Evolutionary conservation across 2,113 vertebrate species (phyloP), one percentile per base, ranked within the genome.

Genomic region (Rostratula benghalensis): DNA sequence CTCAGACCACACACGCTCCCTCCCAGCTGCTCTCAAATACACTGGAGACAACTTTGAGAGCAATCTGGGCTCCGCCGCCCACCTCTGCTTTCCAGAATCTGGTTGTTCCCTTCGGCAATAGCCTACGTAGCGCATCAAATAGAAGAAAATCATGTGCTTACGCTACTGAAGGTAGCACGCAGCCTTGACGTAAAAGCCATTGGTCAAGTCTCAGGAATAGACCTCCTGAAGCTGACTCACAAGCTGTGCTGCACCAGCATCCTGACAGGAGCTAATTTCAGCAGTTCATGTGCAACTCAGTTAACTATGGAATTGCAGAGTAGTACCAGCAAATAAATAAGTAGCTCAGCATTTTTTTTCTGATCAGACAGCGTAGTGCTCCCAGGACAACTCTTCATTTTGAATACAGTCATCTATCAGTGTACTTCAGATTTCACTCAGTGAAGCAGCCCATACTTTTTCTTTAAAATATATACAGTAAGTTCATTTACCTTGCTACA

Each of bases 71-170:
- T 35, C 67, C 15, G 0, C 73, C 1, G 1, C 41, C 59, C 63
- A 54, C 30, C 65, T 68, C 83, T 64, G 54, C 60, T 68, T 71
- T 33, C 71, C 85, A 81, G 35, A 41, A 51, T 12, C 64, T 20
- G 64, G 27, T 48, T 50, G 82, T 50, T 57, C 61, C 69, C 73
- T 87, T 33, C 1, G 0, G 73, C 74, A 61, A 19, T 0, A 79
- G 37, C 53, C 81, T 27, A 51, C 4, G 2, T 0, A 53, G 35
- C 76, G 92, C 60, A 28, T 8, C 0, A 13, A 0, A 1, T 0
- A 18, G 75, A 23, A 82, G 48, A n/a, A 46, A 63, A 54, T 0
- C 0, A 1, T 2, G 22, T 7, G 51, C 37, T 54, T 41, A 13
- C 22, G 3, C 14, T 3, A 10, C 23, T 2, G 11, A 46, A 24